A percentile compares a stretch with the other conserved stretches of the same genome.
These are phyloP conservation scores for Eucriotettix oculatus DNA, from an alignment of 2,888 invertebrate species.

Conservation along the genomic window DNA sequence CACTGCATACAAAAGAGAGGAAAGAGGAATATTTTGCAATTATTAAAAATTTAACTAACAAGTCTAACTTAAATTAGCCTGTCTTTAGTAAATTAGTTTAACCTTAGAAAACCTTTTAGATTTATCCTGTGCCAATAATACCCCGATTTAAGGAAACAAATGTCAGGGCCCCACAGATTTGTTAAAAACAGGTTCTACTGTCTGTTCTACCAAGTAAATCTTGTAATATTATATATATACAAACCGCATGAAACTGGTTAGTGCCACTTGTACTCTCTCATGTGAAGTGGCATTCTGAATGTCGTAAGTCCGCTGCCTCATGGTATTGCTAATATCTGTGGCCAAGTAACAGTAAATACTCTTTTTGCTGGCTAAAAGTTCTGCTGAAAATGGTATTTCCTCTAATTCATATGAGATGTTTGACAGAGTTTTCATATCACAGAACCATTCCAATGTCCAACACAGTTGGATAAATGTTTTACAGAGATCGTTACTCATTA, in stretches of 20 bases:
- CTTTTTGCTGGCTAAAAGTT: slow-evolving; percentile 21
- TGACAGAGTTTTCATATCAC: slow-evolving; percentile 22
- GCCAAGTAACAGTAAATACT: slow-evolving; percentile 34
- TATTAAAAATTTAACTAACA: no score
- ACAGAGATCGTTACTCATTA: slow-evolving; percentile 22
- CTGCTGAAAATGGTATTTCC: slow-evolving; percentile 16
- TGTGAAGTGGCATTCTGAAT: slow-evolving; percentile 49
- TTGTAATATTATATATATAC: no score
- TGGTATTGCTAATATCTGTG: slow-evolving; percentile 34
- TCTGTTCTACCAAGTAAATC: no score
- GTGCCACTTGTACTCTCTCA: slow-evolving; percentile 33
- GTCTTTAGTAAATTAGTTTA: no score
- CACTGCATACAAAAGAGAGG: no score
- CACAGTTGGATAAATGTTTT: slow-evolving; percentile 25
- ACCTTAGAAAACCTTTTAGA: no score
- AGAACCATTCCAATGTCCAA: slow-evolving; percentile 28
- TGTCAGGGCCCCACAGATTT: no score
- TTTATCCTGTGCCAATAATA: no score
- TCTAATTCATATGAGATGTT: not conserved
- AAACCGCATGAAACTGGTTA: not conserved
- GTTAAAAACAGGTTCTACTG: no score
- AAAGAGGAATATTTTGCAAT: no score
- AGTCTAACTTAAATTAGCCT: no score
- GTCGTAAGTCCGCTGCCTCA: slow-evolving; percentile 33
- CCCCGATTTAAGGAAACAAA: no score